Percentiles rank a stretch among this genome's conserved stretches.
phyloP scores from a whole-genome alignment of 2,797 vertebrate genomes.

The Alectoris magna region DNA sequence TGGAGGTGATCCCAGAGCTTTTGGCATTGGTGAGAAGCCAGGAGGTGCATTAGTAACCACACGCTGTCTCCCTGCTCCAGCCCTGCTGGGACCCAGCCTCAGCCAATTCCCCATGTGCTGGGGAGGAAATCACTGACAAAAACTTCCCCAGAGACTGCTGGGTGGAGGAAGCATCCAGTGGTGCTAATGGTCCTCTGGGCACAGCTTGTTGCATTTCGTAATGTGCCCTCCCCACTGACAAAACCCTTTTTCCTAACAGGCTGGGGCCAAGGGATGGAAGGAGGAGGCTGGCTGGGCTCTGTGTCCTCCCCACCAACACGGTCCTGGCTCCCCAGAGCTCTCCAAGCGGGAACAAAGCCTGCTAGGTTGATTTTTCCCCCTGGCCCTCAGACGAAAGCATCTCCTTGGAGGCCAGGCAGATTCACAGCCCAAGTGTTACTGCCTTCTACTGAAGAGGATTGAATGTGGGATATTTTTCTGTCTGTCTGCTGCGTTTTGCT shows the following conservation, averaged over 20 bases:
- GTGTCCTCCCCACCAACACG: not conserved
- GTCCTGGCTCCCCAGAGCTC: not conserved
- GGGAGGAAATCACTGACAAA: not conserved
- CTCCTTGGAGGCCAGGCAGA: not conserved
- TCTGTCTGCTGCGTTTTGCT: not conserved
- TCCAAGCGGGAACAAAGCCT: not conserved
- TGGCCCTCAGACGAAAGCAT: not conserved
- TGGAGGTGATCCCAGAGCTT: not conserved
- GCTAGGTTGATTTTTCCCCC: not conserved
- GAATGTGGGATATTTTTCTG: not conserved
- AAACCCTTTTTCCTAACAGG: slow-evolving; percentile 26
- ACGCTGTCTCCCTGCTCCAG: rapidly evolving
- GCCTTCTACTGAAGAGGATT: not conserved
- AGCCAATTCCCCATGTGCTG: not conserved
- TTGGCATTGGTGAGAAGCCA: not conserved
- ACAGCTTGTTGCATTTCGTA: slow-evolving; percentile 31
- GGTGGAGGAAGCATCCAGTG: not conserved
- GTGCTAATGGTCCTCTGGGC: slow-evolving; percentile 26
- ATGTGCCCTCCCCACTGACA: not conserved
- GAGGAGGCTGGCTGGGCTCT: not conserved
- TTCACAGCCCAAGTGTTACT: not conserved
- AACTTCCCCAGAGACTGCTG: not conserved
- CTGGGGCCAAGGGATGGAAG: not conserved
- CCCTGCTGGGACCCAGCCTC: not conserved
- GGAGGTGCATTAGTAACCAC: not conserved